Percentiles rank a stretch among this genome's conserved stretches.
Conservation (phyloP, 1,140 invertebrate species). For the Adelges cooleyi region DNA sequence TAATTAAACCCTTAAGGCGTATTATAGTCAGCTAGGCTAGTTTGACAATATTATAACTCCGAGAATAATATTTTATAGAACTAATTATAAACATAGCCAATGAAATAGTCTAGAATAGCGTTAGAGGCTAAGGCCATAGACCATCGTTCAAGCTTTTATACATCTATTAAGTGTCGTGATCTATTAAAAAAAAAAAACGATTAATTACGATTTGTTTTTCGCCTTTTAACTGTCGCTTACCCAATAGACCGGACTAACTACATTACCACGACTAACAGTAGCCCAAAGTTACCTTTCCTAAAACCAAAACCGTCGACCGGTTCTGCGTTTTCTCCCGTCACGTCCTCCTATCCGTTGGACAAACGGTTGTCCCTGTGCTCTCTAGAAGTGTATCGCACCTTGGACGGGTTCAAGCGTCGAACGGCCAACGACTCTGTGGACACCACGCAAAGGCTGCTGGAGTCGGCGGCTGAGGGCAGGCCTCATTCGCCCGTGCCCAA, state of each 20-base stretch:
- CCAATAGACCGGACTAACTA: too few relatives aligned
- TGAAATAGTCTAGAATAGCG: too few relatives aligned
- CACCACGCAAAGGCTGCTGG: background rate
- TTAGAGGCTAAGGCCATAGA: too few relatives aligned
- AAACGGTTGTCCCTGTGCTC: slow-evolving; percentile 8
- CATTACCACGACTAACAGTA: background rate
- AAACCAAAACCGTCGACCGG: slow-evolving; percentile 17
- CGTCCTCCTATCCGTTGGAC: background rate
- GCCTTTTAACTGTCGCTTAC: too few relatives aligned
- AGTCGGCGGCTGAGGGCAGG: slow-evolving; percentile 30
- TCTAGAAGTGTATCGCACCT: slow-evolving; percentile 3
- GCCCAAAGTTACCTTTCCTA: slow-evolving; percentile 5
- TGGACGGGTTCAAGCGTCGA: background rate
- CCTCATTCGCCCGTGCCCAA: slow-evolving; percentile 36
- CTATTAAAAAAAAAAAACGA: too few relatives aligned
- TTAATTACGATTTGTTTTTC: too few relatives aligned
- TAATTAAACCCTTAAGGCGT: background rate
- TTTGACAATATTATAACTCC: too few relatives aligned
- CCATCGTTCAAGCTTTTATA: too few relatives aligned
- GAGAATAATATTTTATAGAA: too few relatives aligned
- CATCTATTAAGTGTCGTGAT: too few relatives aligned
- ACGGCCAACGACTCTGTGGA: background rate
- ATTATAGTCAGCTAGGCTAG: too few relatives aligned
- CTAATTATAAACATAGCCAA: too few relatives aligned
- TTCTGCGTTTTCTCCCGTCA: slow-evolving; percentile 23